phyloP scores from a whole-genome alignment of 2,888 invertebrate genomes.

The Cerastoderma edule region DNA sequence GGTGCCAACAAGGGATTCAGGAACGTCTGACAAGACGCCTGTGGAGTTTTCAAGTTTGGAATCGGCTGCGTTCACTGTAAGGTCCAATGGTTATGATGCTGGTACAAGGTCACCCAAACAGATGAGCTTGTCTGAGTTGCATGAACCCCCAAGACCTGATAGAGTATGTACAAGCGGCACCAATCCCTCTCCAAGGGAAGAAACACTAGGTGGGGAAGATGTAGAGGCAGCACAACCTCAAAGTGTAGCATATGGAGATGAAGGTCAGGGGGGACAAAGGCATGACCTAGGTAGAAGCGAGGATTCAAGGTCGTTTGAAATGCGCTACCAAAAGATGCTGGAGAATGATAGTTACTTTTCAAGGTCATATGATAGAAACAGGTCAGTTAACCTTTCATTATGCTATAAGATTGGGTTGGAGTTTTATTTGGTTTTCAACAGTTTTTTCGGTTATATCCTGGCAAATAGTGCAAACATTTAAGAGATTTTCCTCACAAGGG shows the following conservation, averaged over 20 bases:
- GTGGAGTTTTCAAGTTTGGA: neutral
- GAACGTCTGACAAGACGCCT: neutral
- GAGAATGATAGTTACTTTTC: constrained; percentile 10
- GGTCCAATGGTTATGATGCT: neutral
- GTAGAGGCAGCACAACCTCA: no score
- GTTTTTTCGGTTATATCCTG: no score
- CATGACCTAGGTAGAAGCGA: neutral
- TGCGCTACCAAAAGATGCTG: neutral
- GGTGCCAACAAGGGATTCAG: constrained; percentile 25
- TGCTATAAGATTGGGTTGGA: no score
- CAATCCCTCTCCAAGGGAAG: constrained; percentile 17
- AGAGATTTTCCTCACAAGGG: no score
- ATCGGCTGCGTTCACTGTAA: neutral
- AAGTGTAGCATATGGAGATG: no score
- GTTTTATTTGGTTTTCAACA: no score
- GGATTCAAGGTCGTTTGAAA: constrained; percentile 9
- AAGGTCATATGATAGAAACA: constrained; percentile 17
- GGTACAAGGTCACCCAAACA: constrained; percentile 18
- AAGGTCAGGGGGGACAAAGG: constrained; percentile 10
- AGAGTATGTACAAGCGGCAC: neutral
- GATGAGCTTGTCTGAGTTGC: constrained; percentile 26
- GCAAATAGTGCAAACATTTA: no score
- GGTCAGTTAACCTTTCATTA: neutral
- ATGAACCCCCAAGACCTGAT: neutral
- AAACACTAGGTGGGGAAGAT: constrained; percentile 18